These are phyloP conservation scores for Aphidius gifuensis DNA, from an alignment of 1,140 invertebrate genomes.

Conservation along the genomic window DNA sequence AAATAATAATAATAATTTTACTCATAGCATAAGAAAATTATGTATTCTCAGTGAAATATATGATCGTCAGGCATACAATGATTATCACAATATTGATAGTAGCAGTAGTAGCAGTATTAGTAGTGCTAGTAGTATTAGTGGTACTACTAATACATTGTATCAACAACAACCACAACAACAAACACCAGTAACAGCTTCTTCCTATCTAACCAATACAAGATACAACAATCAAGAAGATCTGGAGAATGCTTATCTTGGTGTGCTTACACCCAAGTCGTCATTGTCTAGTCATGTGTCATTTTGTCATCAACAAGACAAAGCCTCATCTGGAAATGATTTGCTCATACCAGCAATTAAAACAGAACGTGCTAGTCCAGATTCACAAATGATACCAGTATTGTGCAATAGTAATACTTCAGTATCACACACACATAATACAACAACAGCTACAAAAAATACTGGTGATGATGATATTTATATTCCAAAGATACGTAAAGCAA, in stretches of 20 bases:
- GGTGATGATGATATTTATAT: no score
- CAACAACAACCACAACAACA: constrained; percentile 1
- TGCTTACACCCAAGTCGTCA: constrained; percentile 4
- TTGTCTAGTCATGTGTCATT: constrained; percentile 1
- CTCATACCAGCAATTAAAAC: constrained; percentile 41
- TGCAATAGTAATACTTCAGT: constrained; percentile 32
- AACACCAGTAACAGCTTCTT: not conserved
- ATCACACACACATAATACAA: constrained; percentile 34
- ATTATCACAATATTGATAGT: no score
- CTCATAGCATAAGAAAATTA: not conserved
- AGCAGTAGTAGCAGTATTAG: not conserved
- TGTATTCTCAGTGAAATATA: no score
- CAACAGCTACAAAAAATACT: constrained; percentile 36
- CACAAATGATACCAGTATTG: constrained; percentile 41
- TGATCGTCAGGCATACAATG: no score
- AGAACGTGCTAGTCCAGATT: constrained; percentile 45
- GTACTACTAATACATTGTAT: not conserved
- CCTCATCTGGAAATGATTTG: constrained; percentile 24
- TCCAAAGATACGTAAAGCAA: no score
- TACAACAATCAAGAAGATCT: no score
- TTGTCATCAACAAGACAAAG: not conserved
- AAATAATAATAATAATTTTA: not conserved
- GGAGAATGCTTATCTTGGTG: no score
- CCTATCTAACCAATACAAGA: not conserved
- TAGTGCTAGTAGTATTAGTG: not conserved